Base-by-base conservation (phyloP, 2,888 invertebrate species). In the Congeria kusceri region DNA sequence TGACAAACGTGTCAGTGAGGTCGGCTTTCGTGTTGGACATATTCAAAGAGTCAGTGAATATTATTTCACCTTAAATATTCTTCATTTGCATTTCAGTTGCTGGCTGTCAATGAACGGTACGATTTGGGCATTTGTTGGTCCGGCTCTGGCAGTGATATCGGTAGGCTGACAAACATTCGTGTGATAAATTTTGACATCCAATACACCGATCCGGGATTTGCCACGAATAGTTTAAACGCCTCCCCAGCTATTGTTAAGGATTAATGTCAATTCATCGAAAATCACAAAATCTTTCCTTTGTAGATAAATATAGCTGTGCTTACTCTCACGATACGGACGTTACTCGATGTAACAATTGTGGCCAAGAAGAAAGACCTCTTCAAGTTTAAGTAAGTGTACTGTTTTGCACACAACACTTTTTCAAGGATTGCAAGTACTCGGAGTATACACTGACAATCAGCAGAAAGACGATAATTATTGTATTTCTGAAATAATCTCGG, bases 111-210 rank as follows among this genome's bases (percentile, higher is more conserved):
- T 84, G 1, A 53, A 80, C 29, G 73, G 83, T 11, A 87, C 89
- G 2, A 85, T 90, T 44, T 91, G 90, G 90, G 88, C 90, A 0
- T 91, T 91, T 76, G 88, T 89, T 53, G 89, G 90, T 23, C 91
- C 91, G 1, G 91, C 89, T 1, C 53, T 89, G 11, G 84, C 87
- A 13, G 82, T 91, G 23, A 86, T 88, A 7, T 32, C 86, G 61
- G 91, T 91, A 77, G 85, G 9, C 18, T 9, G 9, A 18, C 46
- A 13, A 13, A 44, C 18, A 44, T 18, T 44, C 11, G 46, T 44
- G 18, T 13, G 18, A 44, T 18, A 18, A 13, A 44, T 44, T 44
- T 44, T 44, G 9, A 9, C 18, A 18, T 44, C n/a, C n/a, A n/a
- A n/a, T n/a, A n/a, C n/a, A n/a, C n/a, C n/a, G n/a, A n/a, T n/a